phyloP scores from a whole-genome alignment of 64 coral and sea anemone species.

The Anthopleura sola region DNA sequence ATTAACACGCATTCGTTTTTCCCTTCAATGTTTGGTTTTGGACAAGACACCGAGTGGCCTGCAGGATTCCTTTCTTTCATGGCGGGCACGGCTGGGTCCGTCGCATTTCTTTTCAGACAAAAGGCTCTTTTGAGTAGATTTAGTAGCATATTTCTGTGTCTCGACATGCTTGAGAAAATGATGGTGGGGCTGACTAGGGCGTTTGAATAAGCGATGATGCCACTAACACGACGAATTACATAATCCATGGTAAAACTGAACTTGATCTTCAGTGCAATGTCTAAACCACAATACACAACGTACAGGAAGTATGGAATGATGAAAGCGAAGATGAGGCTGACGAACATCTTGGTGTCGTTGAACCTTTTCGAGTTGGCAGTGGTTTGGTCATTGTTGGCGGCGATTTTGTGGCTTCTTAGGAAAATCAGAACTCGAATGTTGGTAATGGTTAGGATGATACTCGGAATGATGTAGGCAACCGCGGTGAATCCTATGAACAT shows the following conservation, averaged over 20 bases:
- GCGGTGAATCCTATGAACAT: not conserved
- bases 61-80: too few relatives aligned
- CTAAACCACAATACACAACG: not conserved
- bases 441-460: slow-evolving; percentile 7
- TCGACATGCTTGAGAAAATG: too few relatives aligned
- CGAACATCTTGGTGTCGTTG: slow-evolving; percentile 10
- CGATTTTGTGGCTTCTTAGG: not conserved
- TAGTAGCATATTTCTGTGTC: too few relatives aligned
- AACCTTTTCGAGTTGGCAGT: not conserved
- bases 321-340: slow-evolving; percentile 10
- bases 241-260: not conserved
- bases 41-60: too few relatives aligned
- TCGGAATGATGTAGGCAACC: not conserved
- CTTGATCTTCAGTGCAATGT: not conserved
- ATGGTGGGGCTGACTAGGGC: too few relatives aligned
- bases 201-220: too few relatives aligned
- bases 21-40: too few relatives aligned
- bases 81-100: too few relatives aligned
- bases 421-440: not conserved
- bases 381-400: not conserved
- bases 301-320: slow-evolving; percentile 23
- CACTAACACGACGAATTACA: not conserved
- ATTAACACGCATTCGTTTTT: too few relatives aligned
- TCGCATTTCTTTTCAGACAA: too few relatives aligned
- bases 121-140: too few relatives aligned